These are phyloP conservation scores for Mamestra configurata DNA, from an alignment of 1,140 invertebrate species.

Conservation along the genomic window DNA sequence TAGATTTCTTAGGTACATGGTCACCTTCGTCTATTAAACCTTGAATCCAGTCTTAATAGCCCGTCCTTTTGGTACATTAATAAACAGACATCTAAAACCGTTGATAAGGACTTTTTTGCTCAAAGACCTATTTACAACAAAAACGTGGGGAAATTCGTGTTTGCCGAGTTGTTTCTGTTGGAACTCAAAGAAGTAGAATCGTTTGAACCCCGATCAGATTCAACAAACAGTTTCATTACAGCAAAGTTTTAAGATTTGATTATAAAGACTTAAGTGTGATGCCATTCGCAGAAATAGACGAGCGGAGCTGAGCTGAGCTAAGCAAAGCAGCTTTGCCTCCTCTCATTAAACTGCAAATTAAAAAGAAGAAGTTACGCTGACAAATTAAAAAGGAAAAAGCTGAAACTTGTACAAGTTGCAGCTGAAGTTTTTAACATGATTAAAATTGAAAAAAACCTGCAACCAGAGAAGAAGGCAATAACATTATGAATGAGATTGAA, in stretches of 20 bases:
- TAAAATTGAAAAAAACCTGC: not conserved
- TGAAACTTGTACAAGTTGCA: constrained; percentile 11
- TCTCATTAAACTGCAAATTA: constrained; percentile 8
- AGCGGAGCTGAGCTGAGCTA: not conserved
- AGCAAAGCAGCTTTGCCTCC: not conserved
- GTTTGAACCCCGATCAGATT: not conserved
- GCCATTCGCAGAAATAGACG: no score
- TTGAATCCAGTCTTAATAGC: no score
- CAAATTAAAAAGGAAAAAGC: constrained; percentile 6
- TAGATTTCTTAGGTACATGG: no score
- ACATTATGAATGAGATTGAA: no score
- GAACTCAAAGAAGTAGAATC: not conserved
- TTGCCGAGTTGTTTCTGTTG: not conserved
- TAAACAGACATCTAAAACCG: not conserved
- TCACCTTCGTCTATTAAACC: no score
- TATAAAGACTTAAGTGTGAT: not conserved
- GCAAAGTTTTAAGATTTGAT: not conserved
- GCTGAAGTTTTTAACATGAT: constrained; percentile 25
- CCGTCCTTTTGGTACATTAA: no score
- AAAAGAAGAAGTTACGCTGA: constrained; percentile 25
- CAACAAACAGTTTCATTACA: not conserved
- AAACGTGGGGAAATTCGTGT: not conserved
- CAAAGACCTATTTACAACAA: not conserved
- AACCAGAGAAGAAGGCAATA: not conserved
- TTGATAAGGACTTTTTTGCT: not conserved